These are phyloP conservation scores for Julus scanicus DNA, from an alignment of 2,888 invertebrate species.

Conservation along the genomic window DNA sequence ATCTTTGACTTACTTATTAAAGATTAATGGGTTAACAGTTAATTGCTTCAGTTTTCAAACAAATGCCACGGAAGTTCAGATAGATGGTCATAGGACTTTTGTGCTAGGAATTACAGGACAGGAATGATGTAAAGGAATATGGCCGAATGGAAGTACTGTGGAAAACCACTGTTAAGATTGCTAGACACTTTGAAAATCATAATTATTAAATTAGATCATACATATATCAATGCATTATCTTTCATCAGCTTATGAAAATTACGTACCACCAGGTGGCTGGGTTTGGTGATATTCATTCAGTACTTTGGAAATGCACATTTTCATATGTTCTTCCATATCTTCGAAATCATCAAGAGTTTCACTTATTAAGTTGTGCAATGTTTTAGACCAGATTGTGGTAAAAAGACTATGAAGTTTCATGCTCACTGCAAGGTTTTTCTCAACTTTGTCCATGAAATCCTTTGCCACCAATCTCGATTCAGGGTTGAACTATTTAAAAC, in stretches of 20 bases:
- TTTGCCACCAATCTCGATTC: constrained; percentile 3
- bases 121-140: too few species aligned
- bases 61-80: too few species aligned
- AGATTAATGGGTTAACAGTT: too few species aligned
- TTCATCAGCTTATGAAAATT: neutral
- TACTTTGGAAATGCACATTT: constrained; percentile 46
- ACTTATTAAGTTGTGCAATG: neutral
- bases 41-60: too few species aligned
- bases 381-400: neutral
- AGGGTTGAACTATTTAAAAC: neutral
- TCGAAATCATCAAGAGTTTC: constrained; percentile 36
- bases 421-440: constrained; percentile 15
- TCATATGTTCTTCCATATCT: constrained; percentile 20
- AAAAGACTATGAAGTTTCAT: constrained; percentile 14
- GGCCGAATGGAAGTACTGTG: too few species aligned
- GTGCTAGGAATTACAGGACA: too few species aligned
- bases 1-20: too few species aligned
- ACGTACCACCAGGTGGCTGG: neutral
- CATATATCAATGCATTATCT: neutral
- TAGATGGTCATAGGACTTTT: too few species aligned
- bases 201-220: too few species aligned
- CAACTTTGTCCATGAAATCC: constrained; percentile 37
- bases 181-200: too few species aligned
- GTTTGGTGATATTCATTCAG: neutral
- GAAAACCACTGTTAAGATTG: too few species aligned